Conservation (phyloP, 2,888 invertebrate species). For the Xanthorhoe designata region DNA sequence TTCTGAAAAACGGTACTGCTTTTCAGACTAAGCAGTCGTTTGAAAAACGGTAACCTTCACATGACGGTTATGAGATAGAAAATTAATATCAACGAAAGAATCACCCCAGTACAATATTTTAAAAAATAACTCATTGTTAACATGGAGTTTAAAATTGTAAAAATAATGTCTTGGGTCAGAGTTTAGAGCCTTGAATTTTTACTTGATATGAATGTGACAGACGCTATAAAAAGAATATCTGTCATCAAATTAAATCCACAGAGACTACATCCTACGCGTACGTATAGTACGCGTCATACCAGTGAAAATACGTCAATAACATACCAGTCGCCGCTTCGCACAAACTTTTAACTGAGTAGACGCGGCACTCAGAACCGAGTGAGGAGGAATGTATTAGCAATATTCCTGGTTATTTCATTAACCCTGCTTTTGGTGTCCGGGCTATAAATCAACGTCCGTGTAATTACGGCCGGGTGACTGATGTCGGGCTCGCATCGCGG, state of each 20-base stretch:
- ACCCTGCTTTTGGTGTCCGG: conserved; percentile 53
- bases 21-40: background rate
- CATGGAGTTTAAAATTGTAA: too few relatives aligned
- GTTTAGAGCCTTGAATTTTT: too few relatives aligned
- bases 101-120: background rate
- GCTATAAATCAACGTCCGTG: conserved; percentile 57
- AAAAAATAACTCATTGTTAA: too few relatives aligned
- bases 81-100: background rate
- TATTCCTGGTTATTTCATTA: conserved; percentile 50
- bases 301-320: background rate
- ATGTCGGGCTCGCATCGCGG: conserved; percentile 42
- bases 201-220: too few relatives aligned
- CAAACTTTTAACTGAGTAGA: background rate
- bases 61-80: background rate
- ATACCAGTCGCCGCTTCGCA: background rate
- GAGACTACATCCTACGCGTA: too few relatives aligned
- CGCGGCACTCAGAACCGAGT: conserved; percentile 18
- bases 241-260: too few relatives aligned
- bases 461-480: conserved; percentile 52
- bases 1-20: background rate
- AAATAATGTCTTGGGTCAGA: too few relatives aligned
- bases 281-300: too few relatives aligned
- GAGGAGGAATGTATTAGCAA: conserved; percentile 47
- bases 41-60: background rate
- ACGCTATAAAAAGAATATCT: too few relatives aligned